Percentiles rank a stretch among this genome's conserved stretches.
These are phyloP conservation scores for Ernsta delagoae DNA, from an alignment of 2,888 invertebrate genomes.

Conservation along the genomic window DNA sequence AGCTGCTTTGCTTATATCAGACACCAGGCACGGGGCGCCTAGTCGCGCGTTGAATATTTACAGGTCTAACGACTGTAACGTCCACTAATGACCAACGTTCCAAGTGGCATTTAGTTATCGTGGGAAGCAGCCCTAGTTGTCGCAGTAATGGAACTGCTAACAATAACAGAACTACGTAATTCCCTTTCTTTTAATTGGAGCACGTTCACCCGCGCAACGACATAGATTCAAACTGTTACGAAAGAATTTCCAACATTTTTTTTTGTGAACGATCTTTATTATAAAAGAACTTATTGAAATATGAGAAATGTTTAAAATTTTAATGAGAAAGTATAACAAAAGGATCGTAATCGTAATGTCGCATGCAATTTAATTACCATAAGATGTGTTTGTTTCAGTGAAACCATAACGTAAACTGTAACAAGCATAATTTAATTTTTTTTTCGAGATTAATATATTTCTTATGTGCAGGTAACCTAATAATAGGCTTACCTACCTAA, in stretches of 20 bases:
- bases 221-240: neutral
- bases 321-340: too few species aligned
- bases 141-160: conserved; percentile 32
- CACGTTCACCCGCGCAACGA: conserved; percentile 6
- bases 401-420: too few species aligned
- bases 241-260: conserved; percentile 27
- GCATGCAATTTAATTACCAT: neutral
- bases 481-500: neutral
- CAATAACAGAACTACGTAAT: conserved; percentile 37
- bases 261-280: neutral
- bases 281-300: conserved; percentile 1
- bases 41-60: conserved; percentile 69
- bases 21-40: conserved; percentile 8
- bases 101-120: conserved; percentile 62
- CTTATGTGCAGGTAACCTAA: neutral
- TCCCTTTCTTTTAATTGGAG: conserved; percentile 41
- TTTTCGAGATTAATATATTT: too few species aligned
- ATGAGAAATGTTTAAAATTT: neutral
- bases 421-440: too few species aligned
- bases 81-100: conserved; percentile 59
- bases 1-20: conserved; percentile 49
- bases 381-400: too few species aligned
- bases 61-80: conserved; percentile 67
- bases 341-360: neutral
- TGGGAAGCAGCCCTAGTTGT: conserved; percentile 59